phyloP scores from a whole-genome alignment of 2,113 vertebrate genomes.

The Pelmatolapia mariae region DNA sequence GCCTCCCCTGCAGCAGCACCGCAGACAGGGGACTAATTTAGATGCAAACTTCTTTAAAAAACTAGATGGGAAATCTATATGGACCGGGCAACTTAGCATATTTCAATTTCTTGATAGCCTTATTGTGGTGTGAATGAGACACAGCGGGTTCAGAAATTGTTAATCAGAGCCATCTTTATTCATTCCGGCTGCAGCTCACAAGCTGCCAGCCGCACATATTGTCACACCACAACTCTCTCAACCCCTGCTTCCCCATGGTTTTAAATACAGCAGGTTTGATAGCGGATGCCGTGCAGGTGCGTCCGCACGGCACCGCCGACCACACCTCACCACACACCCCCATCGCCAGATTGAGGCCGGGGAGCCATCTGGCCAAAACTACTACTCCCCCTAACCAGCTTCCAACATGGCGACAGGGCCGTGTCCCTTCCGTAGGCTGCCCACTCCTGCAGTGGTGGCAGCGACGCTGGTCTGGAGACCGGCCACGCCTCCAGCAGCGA shows the following conservation, averaged over 20 bases:
- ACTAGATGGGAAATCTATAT: neutral
- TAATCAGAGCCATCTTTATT: neutral
- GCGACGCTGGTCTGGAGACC: rapidly evolving
- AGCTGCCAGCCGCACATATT: neutral
- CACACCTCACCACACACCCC: neutral
- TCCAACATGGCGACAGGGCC: neutral
- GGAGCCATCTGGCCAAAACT: rapidly evolving
- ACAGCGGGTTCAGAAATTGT: neutral
- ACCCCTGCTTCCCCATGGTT: neutral
- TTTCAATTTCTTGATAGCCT: neutral
- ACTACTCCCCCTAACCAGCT: neutral
- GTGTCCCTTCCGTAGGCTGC: neutral
- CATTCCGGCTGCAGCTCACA: rapidly evolving
- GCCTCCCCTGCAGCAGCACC: too few relatives aligned
- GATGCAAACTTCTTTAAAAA: too few relatives aligned
- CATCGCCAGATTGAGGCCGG: neutral
- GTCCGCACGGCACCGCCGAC: rapidly evolving
- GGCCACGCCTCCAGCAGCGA: neutral
- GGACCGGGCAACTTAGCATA: neutral
- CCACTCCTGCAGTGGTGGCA: rapidly evolving
- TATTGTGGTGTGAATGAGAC: neutral
- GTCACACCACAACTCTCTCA: neutral
- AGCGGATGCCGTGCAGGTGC: rapidly evolving
- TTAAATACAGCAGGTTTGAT: neutral
- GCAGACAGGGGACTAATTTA: too few relatives aligned